phyloP scores from a whole-genome alignment of 2,797 vertebrate genomes.

The Anguilla marmorata region DNA sequence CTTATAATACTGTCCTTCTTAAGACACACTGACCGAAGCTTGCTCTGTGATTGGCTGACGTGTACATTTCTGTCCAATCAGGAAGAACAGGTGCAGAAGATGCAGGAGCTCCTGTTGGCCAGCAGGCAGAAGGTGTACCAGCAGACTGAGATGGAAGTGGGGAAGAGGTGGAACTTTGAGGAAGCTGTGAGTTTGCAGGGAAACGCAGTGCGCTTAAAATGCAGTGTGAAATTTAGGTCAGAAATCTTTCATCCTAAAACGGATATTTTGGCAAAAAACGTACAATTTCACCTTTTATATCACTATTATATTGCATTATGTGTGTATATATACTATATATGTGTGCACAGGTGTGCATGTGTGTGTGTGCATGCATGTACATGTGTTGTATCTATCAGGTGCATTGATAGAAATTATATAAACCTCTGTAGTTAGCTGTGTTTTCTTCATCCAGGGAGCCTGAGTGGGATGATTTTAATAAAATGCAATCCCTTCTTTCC shows the following conservation, averaged over 20 bases:
- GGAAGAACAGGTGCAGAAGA: constrained; percentile 75
- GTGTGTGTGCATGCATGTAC: no score
- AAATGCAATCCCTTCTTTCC: not conserved
- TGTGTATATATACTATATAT: no score
- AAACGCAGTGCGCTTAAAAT: not conserved
- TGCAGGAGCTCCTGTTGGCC: constrained; percentile 72
- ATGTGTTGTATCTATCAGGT: no score
- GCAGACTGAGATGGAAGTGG: constrained; percentile 77
- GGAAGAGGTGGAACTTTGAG: constrained; percentile 80
- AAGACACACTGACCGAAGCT: no score
- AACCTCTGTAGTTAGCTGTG: not conserved
- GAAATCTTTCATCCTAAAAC: not conserved
- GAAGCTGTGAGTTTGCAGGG: constrained; percentile 69
- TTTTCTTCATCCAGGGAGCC: not conserved
- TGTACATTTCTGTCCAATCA: constrained; percentile 42
- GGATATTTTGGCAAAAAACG: not conserved
- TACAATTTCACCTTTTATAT: no score
- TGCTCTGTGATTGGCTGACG: not conserved
- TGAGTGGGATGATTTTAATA: not conserved
- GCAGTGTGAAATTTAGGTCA: not conserved
- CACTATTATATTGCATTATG: no score
- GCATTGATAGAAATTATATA: not conserved
- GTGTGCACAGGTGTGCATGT: no score
- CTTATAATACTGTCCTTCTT: not conserved
- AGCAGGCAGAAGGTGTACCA: constrained; percentile 71